A percentile compares a stretch with the other conserved stretches of the same genome.
Conservation (phyloP, 2,113 vertebrate genomes). For the Salminus brasiliensis region DNA sequence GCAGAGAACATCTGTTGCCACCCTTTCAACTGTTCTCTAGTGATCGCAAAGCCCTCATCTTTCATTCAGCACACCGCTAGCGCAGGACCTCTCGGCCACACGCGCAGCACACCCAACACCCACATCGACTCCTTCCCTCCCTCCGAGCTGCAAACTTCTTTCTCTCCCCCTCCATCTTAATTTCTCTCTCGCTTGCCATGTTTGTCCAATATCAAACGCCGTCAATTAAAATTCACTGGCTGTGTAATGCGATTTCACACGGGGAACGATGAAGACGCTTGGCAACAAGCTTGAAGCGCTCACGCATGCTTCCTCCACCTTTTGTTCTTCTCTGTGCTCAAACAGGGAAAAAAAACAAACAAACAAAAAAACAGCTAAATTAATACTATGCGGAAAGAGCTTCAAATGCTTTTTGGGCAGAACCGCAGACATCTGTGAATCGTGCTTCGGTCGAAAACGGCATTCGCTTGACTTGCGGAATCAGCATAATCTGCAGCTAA, state of each 20-base stretch:
- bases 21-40: slow-evolving; percentile 57
- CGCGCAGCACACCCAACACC: slow-evolving; percentile 18
- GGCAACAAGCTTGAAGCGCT: slow-evolving; percentile 51
- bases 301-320: slow-evolving; percentile 9
- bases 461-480: slow-evolving; percentile 50
- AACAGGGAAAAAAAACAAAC: background rate
- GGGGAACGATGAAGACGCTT: slow-evolving; percentile 54
- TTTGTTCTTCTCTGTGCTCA: slow-evolving; percentile 35
- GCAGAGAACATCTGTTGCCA: slow-evolving; percentile 55
- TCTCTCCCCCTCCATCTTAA: slow-evolving; percentile 32
- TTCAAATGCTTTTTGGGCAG: slow-evolving; percentile 47
- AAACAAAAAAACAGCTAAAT: slow-evolving; percentile 15
- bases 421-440: slow-evolving; percentile 57
- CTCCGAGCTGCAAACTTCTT: slow-evolving; percentile 7
- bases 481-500: slow-evolving; percentile 50
- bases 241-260: slow-evolving; percentile 55
- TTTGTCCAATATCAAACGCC: slow-evolving; percentile 50
- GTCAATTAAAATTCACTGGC: slow-evolving; percentile 56
- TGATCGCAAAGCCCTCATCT: slow-evolving; percentile 34
- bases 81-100: slow-evolving; percentile 41
- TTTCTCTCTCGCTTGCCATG: slow-evolving; percentile 37
- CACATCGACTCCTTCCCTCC: background rate
- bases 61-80: slow-evolving; percentile 28
- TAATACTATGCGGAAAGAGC: slow-evolving; percentile 38
- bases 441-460: slow-evolving; percentile 46